phyloP scores from a whole-genome alignment of 2,888 invertebrate species.

The Rotaria magnacalcarata region DNA sequence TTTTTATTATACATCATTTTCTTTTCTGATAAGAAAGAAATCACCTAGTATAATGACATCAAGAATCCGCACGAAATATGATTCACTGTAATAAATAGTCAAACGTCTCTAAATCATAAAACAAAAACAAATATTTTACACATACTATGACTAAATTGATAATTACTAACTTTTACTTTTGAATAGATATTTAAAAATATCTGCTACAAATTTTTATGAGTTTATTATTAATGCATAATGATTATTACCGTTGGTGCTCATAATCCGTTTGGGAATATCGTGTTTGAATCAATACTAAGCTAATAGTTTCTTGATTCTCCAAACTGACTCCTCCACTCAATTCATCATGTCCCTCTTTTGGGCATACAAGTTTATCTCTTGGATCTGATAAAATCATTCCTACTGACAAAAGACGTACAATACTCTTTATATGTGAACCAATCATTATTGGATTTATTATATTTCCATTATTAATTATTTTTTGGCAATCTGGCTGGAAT shows the following conservation, averaged over 20 bases:
- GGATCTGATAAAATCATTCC: not conserved
- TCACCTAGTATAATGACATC: no score
- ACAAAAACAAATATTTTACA: no score
- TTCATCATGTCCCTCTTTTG: not conserved
- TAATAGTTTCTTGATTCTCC: not conserved
- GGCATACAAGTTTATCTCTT: not conserved
- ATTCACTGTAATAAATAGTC: not conserved
- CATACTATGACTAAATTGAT: not conserved
- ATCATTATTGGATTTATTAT: not conserved
- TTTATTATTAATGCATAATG: not conserved
- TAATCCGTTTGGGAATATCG: not conserved
- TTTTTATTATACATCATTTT: no score
- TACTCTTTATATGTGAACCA: not conserved
- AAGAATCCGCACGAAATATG: not conserved
- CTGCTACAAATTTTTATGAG: not conserved
- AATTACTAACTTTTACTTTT: not conserved
- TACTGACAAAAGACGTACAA: not conserved
- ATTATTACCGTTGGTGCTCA: not conserved
- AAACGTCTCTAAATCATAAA: not conserved
- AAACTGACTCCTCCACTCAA: not conserved
- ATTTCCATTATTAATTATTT: not conserved
- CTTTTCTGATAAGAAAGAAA: no score
- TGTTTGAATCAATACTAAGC: not conserved
- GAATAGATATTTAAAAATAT: no score
- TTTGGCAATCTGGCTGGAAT: slow-evolving; percentile 22